A percentile compares a stretch with the other conserved stretches of the same genome.
phyloP scores from a whole-genome alignment of 2,888 invertebrate species.

The Lasioglossum vierecki region DNA sequence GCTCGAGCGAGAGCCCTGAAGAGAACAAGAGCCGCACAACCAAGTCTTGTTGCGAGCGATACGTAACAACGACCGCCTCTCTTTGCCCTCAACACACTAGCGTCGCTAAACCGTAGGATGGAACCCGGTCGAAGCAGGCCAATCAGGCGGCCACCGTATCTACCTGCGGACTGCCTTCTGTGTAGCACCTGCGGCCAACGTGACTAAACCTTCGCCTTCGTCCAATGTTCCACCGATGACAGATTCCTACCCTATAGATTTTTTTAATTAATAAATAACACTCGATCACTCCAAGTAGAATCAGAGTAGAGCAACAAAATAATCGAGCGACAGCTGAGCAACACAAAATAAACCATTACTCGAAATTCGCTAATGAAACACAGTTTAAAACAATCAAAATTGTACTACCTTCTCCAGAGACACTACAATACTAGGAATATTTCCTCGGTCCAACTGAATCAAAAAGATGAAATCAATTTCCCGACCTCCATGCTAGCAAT shows the following conservation, averaged over 20 bases:
- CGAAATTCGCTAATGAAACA: background rate
- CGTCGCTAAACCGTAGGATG: slow-evolving; percentile 77
- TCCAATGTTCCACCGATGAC: slow-evolving; percentile 74
- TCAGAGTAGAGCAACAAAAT: no score
- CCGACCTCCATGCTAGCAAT: background rate
- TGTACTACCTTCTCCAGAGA: background rate
- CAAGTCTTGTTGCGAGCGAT: slow-evolving; percentile 71
- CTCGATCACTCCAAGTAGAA: no score
- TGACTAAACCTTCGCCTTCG: slow-evolving; percentile 73
- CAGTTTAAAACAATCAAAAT: background rate
- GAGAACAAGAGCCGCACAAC: slow-evolving; percentile 44
- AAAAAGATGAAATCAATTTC: background rate
- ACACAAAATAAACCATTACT: background rate
- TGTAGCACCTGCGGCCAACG: slow-evolving; percentile 79
- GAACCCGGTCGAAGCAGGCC: slow-evolving; percentile 79
- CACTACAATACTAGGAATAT: background rate
- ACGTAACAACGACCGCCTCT: slow-evolving; percentile 77
- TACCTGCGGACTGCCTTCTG: slow-evolving; percentile 79
- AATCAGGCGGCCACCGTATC: slow-evolving; percentile 82
- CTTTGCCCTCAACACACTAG: slow-evolving; percentile 66
- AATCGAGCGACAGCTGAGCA: no score
- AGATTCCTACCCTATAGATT: slow-evolving; percentile 61
- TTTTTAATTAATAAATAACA: background rate
- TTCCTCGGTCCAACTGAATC: background rate
- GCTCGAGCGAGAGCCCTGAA: slow-evolving; percentile 29